Base-by-base conservation (phyloP, 2,797 vertebrate species). In the Neosilurus hyrtlii region DNA sequence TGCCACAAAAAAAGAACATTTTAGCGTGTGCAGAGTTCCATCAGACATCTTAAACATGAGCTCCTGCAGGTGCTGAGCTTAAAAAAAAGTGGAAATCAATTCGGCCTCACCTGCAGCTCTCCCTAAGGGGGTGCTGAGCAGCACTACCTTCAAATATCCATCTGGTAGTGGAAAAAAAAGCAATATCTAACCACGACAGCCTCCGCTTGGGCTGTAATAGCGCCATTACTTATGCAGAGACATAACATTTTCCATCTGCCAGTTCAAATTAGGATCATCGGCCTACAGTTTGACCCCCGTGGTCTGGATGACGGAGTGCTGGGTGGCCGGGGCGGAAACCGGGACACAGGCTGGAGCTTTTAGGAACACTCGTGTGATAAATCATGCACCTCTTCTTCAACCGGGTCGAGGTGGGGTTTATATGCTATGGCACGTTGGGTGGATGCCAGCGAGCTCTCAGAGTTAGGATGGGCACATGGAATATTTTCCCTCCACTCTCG, bases 391-490 rank as follows among this genome's bases (percentile, higher is more conserved):
- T 79, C 82, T 49, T 81, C 16, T 88, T 87, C 89, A 89, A 88
- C 81, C 61, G 37, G 90, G 90, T 87, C 90, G 65, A 92, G 88
- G 87, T 89, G 86, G 87, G 83, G 84, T 90, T 89, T 85, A 82
- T 90, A 90, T 87, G 89, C 88, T 81, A 87, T 87, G 90, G 90
- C 90, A 93, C 93, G 83, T 90, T 90, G 93, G 92, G 90, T 82
- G 91, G 90, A 87, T 92, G 86, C 90, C 92, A 92, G 88, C 87
- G 90, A 88, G 86, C 86, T 70, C 76, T 84, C 82, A 80, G 80
- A 90, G 85, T 90, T 92, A 92, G 89, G n/a, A 59, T 83, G 82
- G 87, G 91, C 84, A 93, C 81, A 35, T 57, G 83, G 67, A 83
- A 88, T 91, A 89, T 89, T 90, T 91, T 93, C 85, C 91, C 81